phyloP scores from a whole-genome alignment of 1,140 invertebrate species.

The Drosophila micromelanica region DNA sequence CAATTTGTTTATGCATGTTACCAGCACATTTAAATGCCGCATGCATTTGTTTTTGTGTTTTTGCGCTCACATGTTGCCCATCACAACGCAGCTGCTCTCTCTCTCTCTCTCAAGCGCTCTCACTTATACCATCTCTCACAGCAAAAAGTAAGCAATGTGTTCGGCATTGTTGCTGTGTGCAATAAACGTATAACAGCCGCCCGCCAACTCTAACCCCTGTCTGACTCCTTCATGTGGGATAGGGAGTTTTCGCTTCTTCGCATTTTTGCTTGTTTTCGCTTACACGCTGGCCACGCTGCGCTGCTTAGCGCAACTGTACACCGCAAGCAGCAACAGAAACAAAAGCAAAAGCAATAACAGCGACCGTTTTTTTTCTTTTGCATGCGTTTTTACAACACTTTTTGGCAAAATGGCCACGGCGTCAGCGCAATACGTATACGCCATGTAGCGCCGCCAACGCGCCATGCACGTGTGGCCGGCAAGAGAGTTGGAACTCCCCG shows the following conservation, averaged over 20 bases:
- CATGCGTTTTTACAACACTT: conserved; percentile 73
- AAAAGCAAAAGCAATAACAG: conserved; percentile 21
- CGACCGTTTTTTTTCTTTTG: conserved; percentile 16
- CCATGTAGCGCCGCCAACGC: conserved; percentile 61
- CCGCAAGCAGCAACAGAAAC: background rate
- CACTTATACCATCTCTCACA: conserved; percentile 1
- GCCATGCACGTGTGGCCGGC: conserved; percentile 60
- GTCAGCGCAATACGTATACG: conserved; percentile 80
- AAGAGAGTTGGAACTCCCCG: background rate
- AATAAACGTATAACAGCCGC: conserved; percentile 8
- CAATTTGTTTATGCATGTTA: conserved; percentile 26
- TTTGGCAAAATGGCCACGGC: conserved; percentile 73
- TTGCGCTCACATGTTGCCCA: conserved; percentile 45
- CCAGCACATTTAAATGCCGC: conserved; percentile 44
- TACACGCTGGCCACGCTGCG: conserved; percentile 39
- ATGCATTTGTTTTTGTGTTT: conserved; percentile 42
- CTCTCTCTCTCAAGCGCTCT: conserved; percentile 3
- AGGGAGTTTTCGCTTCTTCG: conserved; percentile 10
- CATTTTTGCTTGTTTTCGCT: conserved; percentile 17
- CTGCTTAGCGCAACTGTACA: conserved; percentile 54
- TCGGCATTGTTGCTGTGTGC: conserved; percentile 45
- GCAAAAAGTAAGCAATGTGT: conserved; percentile 1
- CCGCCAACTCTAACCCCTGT: conserved; percentile 40
- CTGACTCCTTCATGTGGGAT: conserved; percentile 28
- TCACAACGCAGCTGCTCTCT: conserved; percentile 34